Evolutionary conservation across 2,797 vertebrate genomes (phyloP), one percentile per base, ranked within the genome.

Genomic region (Notolepis coatsorum): DNA sequence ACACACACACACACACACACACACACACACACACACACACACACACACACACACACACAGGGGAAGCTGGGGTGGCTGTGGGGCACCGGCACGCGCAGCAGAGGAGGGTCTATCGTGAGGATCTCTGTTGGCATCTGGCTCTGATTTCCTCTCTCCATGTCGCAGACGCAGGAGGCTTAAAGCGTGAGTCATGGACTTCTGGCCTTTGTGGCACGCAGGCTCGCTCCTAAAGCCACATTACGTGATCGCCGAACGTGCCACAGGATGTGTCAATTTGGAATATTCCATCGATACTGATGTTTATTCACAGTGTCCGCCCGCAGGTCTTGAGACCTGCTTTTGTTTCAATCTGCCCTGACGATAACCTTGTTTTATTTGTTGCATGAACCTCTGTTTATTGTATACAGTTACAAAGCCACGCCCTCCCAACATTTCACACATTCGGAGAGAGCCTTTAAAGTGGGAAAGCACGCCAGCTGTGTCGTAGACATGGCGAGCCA

Each of bases 71-170:
- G n/a, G n/a, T n/a, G n/a, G n/a, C n/a, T n/a, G n/a, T n/a, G n/a
- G n/a, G n/a, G n/a, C n/a, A n/a, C n/a, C n/a, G n/a, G n/a, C n/a
- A n/a, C n/a, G n/a, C 2, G 20, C 42, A 38, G 28, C 21, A 42
- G 50, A 31, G 15, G 48, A 51, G 50, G 51, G 61, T 54, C 46
- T 59, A 72, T 75, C 64, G 77, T 82, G 73, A 82, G 86, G 82
- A 85, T 91, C 86, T 92, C 87, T 91, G 80, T 90, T 86, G 77
- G 89, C 93, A 93, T 92, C 91, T 93, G 93, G 90, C 85, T 89
- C 88, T 86, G 88, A 92, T 93, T 93, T 92, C 89, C 90, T 89
- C 85, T 88, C 77, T 75, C 76, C 64, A 53, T 87, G 81, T 91
- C 86, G 69, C 85, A 84, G 74, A 76, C 77, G 48, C 81, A 88